These are phyloP conservation scores for Eupithecia centaureata DNA, from an alignment of 2,888 invertebrate genomes.

Conservation along the genomic window DNA sequence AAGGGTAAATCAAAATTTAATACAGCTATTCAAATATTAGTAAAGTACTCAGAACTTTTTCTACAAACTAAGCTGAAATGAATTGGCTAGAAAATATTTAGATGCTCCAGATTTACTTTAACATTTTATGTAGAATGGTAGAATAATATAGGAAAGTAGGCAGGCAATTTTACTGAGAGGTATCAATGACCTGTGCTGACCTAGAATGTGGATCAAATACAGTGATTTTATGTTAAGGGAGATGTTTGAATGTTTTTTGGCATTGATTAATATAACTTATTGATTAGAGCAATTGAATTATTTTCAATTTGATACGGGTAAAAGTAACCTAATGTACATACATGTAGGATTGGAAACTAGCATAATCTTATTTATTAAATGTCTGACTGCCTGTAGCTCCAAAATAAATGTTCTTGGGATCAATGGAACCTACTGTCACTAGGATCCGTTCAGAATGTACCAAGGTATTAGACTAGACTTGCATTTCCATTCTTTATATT, in stretches of 20 bases:
- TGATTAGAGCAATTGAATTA: too few species aligned
- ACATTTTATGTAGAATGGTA: not conserved
- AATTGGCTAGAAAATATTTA: not conserved
- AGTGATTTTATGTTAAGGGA: not conserved
- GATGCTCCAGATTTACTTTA: not conserved
- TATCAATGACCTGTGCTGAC: not conserved
- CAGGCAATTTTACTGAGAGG: not conserved
- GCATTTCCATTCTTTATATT: too few species aligned
- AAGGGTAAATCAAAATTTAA: not conserved
- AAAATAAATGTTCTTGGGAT: too few species aligned
- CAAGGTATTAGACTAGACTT: too few species aligned
- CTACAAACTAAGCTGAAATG: not conserved
- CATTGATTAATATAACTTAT: too few species aligned
- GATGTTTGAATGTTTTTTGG: not conserved
- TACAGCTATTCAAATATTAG: not conserved
- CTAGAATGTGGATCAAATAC: not conserved
- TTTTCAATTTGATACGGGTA: too few species aligned
- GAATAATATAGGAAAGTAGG: not conserved
- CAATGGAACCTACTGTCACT: too few species aligned
- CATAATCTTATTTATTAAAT: too few species aligned
- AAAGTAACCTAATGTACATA: too few species aligned
- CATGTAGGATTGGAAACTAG: too few species aligned
- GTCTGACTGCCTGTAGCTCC: too few species aligned
- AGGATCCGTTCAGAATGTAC: too few species aligned
- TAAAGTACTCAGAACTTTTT: not conserved